These are phyloP conservation scores for Zaprionus tsacasi DNA, from an alignment of 1,140 invertebrate genomes.

Conservation along the genomic window DNA sequence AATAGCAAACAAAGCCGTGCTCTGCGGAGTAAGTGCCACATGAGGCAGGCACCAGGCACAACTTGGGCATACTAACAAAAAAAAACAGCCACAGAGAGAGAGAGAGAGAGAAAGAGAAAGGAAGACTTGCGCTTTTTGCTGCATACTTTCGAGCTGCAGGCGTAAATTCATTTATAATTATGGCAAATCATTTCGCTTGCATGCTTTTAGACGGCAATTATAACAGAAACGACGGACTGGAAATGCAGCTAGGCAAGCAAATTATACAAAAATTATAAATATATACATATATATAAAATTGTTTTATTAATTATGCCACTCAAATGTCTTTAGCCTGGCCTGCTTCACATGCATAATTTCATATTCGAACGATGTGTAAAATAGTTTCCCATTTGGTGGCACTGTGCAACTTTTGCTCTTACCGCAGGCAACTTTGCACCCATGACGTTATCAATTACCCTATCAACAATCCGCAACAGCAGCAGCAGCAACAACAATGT, in stretches of 20 bases:
- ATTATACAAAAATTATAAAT: no score
- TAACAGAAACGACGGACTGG: no score
- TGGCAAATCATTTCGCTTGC: background rate
- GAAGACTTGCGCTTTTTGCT: background rate
- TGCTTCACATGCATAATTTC: background rate
- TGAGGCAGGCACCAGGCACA: background rate
- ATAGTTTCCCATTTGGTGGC: background rate
- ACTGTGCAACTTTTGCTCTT: background rate
- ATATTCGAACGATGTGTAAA: background rate
- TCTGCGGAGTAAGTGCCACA: background rate
- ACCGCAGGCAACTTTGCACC: conserved; percentile 4
- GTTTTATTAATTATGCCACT: no score
- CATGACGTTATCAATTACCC: conserved; percentile 37
- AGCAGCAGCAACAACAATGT: conserved; percentile 23
- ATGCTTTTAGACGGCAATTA: background rate
- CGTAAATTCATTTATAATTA: no score
- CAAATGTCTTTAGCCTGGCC: no score
- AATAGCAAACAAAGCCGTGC: conserved; percentile 50
- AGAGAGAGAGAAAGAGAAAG: background rate
- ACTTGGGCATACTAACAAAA: conserved; percentile 2
- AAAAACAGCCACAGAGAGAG: background rate
- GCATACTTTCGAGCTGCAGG: no score
- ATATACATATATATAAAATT: no score
- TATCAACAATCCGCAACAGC: conserved; percentile 31
- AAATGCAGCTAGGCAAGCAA: no score